Conservation (phyloP, 2,113 vertebrate genomes). For the Ondatra zibethicus region DNA sequence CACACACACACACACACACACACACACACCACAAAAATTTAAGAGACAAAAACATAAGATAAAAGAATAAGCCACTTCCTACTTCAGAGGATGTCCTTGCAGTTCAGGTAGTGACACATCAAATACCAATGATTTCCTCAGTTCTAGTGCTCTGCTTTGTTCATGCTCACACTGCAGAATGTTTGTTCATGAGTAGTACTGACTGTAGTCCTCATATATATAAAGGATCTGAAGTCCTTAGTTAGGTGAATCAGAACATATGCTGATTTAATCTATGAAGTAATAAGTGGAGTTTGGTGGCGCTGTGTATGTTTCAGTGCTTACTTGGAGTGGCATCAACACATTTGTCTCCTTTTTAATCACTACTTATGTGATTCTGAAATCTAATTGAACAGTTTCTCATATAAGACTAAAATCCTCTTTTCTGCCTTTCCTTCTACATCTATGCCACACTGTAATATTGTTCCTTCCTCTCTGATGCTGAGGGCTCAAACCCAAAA, state of each 20-base stretch:
- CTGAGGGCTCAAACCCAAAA: background rate
- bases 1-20: background rate
- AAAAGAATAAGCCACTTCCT: background rate
- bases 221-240: background rate
- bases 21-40: background rate
- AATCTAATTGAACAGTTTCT: background rate
- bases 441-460: too few relatives aligned
- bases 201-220: background rate
- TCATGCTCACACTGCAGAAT: background rate
- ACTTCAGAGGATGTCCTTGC: background rate
- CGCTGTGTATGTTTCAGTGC: background rate
- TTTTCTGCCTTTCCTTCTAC: background rate
- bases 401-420: background rate
- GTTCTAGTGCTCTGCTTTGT: background rate
- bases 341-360: background rate
- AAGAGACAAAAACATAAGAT: background rate
- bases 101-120: background rate
- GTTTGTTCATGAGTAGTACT: background rate
- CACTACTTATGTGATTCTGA: background rate
- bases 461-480: background rate
- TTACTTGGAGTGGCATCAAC: background rate
- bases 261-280: background rate
- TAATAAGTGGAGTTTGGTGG: background rate
- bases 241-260: background rate
- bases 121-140: background rate